phyloP scores from a whole-genome alignment of 1,140 invertebrate genomes.

The Tetramorium simillimum region DNA sequence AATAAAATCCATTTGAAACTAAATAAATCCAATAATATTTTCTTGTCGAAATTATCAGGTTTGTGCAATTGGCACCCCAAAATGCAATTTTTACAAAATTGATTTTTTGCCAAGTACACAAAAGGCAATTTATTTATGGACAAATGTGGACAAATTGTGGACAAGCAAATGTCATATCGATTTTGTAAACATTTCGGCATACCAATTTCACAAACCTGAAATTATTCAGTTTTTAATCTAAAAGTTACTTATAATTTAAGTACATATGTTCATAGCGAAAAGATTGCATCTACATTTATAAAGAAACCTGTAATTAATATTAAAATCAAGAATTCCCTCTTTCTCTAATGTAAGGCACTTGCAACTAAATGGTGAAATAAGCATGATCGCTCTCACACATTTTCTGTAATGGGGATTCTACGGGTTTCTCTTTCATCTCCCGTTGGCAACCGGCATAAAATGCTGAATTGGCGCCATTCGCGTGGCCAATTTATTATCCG shows the following conservation, averaged over 20 bases:
- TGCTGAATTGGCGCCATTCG: constrained; percentile 62
- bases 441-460: constrained; percentile 60
- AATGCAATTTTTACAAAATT: too few relatives aligned
- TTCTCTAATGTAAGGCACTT: not conserved
- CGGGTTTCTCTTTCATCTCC: constrained; percentile 7
- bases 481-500: constrained; percentile 65
- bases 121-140: too few relatives aligned
- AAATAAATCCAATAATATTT: not conserved
- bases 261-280: not conserved
- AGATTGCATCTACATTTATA: not conserved
- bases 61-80: too few relatives aligned
- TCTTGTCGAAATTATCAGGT: not conserved
- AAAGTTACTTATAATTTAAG: not conserved
- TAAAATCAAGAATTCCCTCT: constrained; percentile 3
- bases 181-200: too few relatives aligned
- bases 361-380: constrained; percentile 25
- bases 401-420: constrained; percentile 41
- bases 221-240: not conserved
- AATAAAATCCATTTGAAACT: not conserved
- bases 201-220: not conserved
- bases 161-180: too few relatives aligned
- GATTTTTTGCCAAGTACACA: too few relatives aligned
- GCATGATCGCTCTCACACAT: not conserved
- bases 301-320: not conserved
- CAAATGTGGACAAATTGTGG: too few relatives aligned